Conservation (phyloP, 2,888 invertebrate genomes). For the Cyclophora punctaria region DNA sequence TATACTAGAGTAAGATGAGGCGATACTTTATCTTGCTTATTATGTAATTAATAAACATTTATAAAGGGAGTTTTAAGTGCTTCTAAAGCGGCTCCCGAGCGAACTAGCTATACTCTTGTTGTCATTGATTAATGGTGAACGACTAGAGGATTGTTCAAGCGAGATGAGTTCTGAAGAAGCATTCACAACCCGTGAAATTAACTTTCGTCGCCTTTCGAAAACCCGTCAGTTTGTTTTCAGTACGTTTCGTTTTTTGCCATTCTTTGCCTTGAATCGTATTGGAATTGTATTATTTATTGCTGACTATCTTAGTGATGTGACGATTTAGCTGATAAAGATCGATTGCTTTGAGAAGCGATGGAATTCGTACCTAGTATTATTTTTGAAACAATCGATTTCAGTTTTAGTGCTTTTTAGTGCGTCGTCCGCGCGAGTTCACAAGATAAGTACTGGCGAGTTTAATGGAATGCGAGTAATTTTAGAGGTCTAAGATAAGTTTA, state of each 20-base stretch:
- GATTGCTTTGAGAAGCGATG: no score
- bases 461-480: no score
- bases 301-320: constrained; percentile 1
- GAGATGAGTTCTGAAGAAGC: constrained; percentile 64
- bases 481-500: no score
- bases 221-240: constrained; percentile 57
- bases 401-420: no score
- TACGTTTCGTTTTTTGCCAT: constrained; percentile 40
- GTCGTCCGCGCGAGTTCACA: no score
- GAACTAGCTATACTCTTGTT: constrained; percentile 50
- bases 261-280: constrained; percentile 38
- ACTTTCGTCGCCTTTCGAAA: constrained; percentile 60
- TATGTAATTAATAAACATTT: constrained; percentile 18
- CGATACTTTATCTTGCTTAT: constrained; percentile 13
- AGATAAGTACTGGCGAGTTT: no score
- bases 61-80: constrained; percentile 7
- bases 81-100: constrained; percentile 14
- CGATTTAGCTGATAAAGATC: no score
- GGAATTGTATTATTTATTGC: constrained; percentile 37
- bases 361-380: no score
- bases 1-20: neutral
- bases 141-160: constrained; percentile 62
- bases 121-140: constrained; percentile 60
- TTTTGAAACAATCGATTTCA: no score
- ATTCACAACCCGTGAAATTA: constrained; percentile 71